Evolutionary conservation across 2,888 invertebrate genomes (phyloP), one percentile per base, ranked within the genome.

Genomic region (Lydus trimaculatus): DNA sequence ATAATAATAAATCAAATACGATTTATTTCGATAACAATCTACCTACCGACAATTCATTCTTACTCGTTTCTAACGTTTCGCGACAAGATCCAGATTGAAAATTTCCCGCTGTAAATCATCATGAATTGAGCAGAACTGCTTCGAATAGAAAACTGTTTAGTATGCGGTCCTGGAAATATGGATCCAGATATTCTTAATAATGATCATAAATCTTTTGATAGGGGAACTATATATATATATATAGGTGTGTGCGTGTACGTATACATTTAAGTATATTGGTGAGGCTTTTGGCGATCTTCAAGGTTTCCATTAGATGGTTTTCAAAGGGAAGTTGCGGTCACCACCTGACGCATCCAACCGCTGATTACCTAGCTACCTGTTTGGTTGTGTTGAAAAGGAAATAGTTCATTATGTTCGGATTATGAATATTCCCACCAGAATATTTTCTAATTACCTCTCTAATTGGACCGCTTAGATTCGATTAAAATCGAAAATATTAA

Each of bases 121-220:
- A 56, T 66, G 63, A 63, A 31, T 65, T 36, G 67, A 70, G 65
- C 66, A 63, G 48, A 56, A 63, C 48, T 70, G 69, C 71, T 73
- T 75, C 75, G 74, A 75, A 73, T 75, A 66, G 72, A 75, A 76
- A 73, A 72, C 76, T 75, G 77, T 78, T 78, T 75, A 73, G 74
- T 72, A 78, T 77, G 73, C 76, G 71, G 64, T 52, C 61, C 61
- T 52, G 61, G 61, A 59, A 66, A 73, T 73, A 73, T 72, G 69
- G 69, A 78, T 75, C 77, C 77, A 78, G 77, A 78, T 78, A 78
- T 77, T 77, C 76, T 78, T 78, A 79, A 79, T 79, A 79, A 78
- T 76, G 76, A 76, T 71, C 66, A 79, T 79, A 79, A 79, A 79
- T 79, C 79, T 76, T 72, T 65, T 39, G 52, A 52, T 52, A 52